phyloP scores from a whole-genome alignment of 2,888 invertebrate species.

The Drosophila leonis region DNA sequence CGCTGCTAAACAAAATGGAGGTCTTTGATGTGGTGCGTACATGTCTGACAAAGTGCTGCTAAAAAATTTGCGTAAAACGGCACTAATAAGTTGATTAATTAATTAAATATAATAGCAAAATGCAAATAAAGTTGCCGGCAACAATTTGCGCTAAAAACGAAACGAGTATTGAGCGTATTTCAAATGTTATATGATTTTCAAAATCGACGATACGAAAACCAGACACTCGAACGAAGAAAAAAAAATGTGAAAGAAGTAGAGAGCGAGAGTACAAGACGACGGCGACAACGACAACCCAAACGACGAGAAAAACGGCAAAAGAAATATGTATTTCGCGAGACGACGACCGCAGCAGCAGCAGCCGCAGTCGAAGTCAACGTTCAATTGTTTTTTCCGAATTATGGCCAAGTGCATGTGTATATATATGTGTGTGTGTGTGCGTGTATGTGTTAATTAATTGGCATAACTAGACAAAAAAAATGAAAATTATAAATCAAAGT shows the following conservation, averaged over 20 bases:
- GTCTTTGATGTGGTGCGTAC: conserved; percentile 86
- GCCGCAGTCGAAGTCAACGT: conserved; percentile 64
- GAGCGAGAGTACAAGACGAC: conserved; percentile 64
- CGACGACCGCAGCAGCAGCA: conserved; percentile 65
- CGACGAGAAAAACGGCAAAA: conserved; percentile 81
- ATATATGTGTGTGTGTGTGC: conserved; percentile 41
- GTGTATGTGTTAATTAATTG: conserved; percentile 71
- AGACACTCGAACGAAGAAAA: conserved; percentile 69
- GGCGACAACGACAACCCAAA: conserved; percentile 68
- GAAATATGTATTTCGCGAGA: conserved; percentile 84
- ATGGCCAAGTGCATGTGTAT: conserved; percentile 68
- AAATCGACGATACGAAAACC: conserved; percentile 65
- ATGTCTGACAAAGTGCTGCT: conserved; percentile 84
- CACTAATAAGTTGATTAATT: conserved; percentile 81
- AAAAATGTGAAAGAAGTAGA: conserved; percentile 81
- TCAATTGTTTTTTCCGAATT: conserved; percentile 77
- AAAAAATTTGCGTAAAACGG: conserved; percentile 83
- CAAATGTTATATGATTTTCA: conserved; percentile 74
- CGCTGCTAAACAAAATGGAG: conserved; percentile 85
- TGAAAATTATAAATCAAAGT: conserved; percentile 36
- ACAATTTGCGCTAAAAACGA: conserved; percentile 62
- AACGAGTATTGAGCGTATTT: conserved; percentile 64
- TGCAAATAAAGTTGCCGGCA: conserved; percentile 61
- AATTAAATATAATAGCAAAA: conserved; percentile 65
- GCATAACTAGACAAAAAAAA: conserved; percentile 38